These are phyloP conservation scores for Salvelinus namaycush DNA, from an alignment of 2,113 vertebrate genomes.

Conservation along the genomic window DNA sequence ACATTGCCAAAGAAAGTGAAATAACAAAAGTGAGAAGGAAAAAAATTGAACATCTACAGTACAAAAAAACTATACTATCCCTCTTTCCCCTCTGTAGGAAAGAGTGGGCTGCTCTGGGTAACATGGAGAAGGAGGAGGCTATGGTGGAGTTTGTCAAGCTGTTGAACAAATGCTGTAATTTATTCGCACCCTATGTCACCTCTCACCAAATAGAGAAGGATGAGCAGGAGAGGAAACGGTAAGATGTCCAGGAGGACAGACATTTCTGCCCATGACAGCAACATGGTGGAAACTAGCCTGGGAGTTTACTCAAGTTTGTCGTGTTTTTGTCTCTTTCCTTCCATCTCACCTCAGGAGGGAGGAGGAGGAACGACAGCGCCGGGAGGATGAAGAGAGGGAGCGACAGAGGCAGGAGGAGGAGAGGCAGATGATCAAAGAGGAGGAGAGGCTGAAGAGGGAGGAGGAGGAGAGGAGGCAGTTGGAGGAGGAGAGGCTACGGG, in stretches of 20 bases:
- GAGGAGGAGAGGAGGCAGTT: constrained; percentile 86
- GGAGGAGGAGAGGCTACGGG: constrained; percentile 89
- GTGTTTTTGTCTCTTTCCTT: not conserved
- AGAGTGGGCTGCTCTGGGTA: constrained; percentile 94
- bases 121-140: constrained; percentile 88
- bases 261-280: no score
- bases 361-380: constrained; percentile 86
- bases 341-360: constrained; percentile 77
- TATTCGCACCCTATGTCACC: constrained; percentile 90
- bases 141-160: constrained; percentile 95
- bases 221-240: constrained; percentile 96
- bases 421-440: constrained; percentile 81
- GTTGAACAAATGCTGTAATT: constrained; percentile 91
- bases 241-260: constrained; percentile 22
- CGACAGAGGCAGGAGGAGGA: constrained; percentile 89
- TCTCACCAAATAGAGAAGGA: constrained; percentile 98
- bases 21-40: no score
- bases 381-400: constrained; percentile 89
- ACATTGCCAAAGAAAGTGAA: not conserved
- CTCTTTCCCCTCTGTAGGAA: constrained; percentile 73
- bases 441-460: constrained; percentile 84
- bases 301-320: not conserved
- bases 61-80: not conserved
- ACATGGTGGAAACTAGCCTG: no score
- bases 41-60: no score